Base-by-base conservation (phyloP, 2,113 vertebrate species). In the Pteropus alecto region DNA sequence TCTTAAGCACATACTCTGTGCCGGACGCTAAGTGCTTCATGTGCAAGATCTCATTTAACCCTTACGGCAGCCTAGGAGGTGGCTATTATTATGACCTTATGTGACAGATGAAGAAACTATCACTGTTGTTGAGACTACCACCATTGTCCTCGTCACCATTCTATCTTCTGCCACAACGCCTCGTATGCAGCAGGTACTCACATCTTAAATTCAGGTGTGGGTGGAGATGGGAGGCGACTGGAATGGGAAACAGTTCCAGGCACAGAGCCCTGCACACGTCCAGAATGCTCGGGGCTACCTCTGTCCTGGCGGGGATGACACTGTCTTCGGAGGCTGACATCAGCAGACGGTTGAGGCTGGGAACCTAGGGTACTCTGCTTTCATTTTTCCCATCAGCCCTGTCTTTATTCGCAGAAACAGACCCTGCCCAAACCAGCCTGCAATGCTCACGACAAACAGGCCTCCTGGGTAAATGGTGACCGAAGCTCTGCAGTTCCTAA, bases 91-190 rank as follows among this genome's bases (percentile, higher is more conserved):
- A 46, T 68, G 11, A 21, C 1, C 51, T 77, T 26, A 70, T 13
- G n/a, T 43, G 33, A 79, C 13, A 56, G 78, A 68, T 21, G 84
- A 30, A 85, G 48, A 67, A 71, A 71, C 12, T 1, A 8, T 58
- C 16, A 28, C 46, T 67, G 12, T 7, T 5, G 5, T 78, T 41
- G 33, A 46, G 14, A 67, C 14, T 0, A 43, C 19, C 56, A 61
- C 30, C 1, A 6, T 41, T 43, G 22, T n/a, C 15, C 13, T 8
- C 2, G 9, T 6, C 28, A 8, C 33, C 10, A 3, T n/a, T 35
- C 19, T 63, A 54, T 60, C 85, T 88, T 74, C 84, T 26, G 28
- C n/a, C 48, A 7, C 70, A 18, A 78, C 87, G 63, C 46, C 76
- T 51, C 30, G 46, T 28, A 6, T 1, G 12, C 46, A 12, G 46